Evolutionary conservation across 2,113 vertebrate genomes (phyloP), one percentile per base, ranked within the genome.

Genomic region (Ceyx cyanopectus): DNA sequence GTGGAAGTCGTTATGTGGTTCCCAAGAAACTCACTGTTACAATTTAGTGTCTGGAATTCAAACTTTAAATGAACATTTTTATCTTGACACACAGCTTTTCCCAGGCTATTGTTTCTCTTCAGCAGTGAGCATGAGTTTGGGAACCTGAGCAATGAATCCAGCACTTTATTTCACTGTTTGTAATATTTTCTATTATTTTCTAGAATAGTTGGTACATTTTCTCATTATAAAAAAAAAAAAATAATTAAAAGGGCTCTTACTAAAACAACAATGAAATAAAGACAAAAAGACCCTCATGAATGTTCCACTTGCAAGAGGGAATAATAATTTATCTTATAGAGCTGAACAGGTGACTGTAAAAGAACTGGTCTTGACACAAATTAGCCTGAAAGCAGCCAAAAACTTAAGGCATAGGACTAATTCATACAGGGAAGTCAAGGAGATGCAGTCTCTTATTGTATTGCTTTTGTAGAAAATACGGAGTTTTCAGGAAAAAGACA

Each of bases 61-160:
- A 69, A 88, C 61, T 76, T 90, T 51, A 84, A 92, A 83, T 74
- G 40, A 79, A 41, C 12, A 41, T 50, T 86, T 95, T 93, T 95
- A 91, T 95, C 90, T 93, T 78, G 76, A 83, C 90, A 75, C 45
- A 37, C 88, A 92, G 79, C 56, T 91, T 88, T 90, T 86, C 40
- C 63, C 29, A 83, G 60, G 29, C 27, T 72, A 88, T 90, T 95
- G 65, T 93, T 90, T 86, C 77, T 81, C 16, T 50, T 70, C 34
- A 73, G 27, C 27, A 60, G 32, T 23, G 23, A 81, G 10, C 10
- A 22, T 8, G 68, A 78, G 61, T 34, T 48, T 79, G 58, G 86
- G 57, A 92, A 69, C 27, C 43, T 56, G 37, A 58, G 6, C 60
- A 87, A 85, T 66, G 16, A 88, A 74, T 60, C 14, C 20, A 60